Conservation (phyloP, 2,797 vertebrate species). For the Emys orbicularis region DNA sequence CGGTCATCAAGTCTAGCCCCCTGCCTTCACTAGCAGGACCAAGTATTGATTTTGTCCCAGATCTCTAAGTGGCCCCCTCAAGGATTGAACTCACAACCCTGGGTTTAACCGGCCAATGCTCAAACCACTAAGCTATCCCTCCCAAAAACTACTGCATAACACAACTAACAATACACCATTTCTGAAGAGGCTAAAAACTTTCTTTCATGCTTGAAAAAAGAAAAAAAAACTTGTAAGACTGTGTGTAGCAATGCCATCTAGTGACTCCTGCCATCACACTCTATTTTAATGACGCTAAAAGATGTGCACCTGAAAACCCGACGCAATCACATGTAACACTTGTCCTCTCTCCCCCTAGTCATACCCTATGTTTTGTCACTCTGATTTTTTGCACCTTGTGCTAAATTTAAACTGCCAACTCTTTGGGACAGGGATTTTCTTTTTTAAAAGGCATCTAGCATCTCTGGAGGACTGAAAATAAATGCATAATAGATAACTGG, state of each 20-base stretch:
- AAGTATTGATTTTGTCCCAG: too few relatives aligned
- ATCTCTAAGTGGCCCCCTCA: too few relatives aligned
- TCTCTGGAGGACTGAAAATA: not conserved
- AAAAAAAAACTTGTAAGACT: not conserved
- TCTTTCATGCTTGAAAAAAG: not conserved
- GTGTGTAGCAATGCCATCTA: conserved; percentile 68
- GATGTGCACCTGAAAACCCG: not conserved
- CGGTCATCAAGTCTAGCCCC: too few relatives aligned
- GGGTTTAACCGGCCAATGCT: too few relatives aligned
- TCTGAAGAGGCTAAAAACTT: not conserved
- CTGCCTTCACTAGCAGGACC: too few relatives aligned
- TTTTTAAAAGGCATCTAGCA: conserved; percentile 8
- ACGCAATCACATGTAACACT: not conserved
- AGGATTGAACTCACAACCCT: too few relatives aligned
- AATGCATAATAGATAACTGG: not conserved
- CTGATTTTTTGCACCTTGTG: not conserved
- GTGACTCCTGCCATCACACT: conserved; percentile 3
- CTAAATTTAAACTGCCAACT: not conserved
- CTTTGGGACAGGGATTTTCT: not conserved
- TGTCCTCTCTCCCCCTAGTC: not conserved
- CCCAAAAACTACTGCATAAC: not conserved
- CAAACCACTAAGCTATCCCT: too few relatives aligned
- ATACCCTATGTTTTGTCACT: not conserved
- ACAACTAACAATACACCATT: not conserved
- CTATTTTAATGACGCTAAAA: not conserved